Evolutionary conservation across 2,113 vertebrate genomes (phyloP), one percentile per base, ranked within the genome.

Genomic region (Ophiodon elongatus): DNA sequence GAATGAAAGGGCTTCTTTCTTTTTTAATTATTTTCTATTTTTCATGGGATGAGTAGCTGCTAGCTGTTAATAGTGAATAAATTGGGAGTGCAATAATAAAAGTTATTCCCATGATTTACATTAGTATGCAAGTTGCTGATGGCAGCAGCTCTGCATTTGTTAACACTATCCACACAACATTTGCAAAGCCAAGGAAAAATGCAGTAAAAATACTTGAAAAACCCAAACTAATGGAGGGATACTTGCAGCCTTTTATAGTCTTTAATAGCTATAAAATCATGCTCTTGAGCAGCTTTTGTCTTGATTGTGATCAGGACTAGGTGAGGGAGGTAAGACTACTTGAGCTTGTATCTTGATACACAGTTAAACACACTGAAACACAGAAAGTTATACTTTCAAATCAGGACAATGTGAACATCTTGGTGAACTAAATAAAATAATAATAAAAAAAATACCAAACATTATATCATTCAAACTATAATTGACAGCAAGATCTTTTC

Each of bases 61-160:
- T 65, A 76, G 72, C 73, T 76, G 62, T 88, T 88, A 87, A 83
- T 79, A 60, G 74, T 80, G 85, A 79, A 89, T 77, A 85, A n/a
- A 84, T 88, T 88, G 83, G 60, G 39, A 50, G 39, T 9, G 75
- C 59, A 83, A 80, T 82, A 85, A 88, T 87, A 86, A 74, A 67
- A 84, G 83, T 79, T 78, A 45, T 72, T 76, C 59, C 59, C 63
- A 75, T 86, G 89, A 82, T 75, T 87, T 39, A 69, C 75, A 91
- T 91, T 90, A 84, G 82, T 79, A 83, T 91, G 75, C 89, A 82
- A 76, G 76, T 68, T 89, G 86, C 92, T 90, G 89, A 87, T 86
- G 82, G 82, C 82, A 92, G 88, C 88, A 87, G 80, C 77, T 84
- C 75, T 87, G 80, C 73, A 73, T 79, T 83, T 91, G 83, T 86